Base-by-base conservation (phyloP, 2,888 invertebrate genomes). In the Gisinianus flammeolus region DNA sequence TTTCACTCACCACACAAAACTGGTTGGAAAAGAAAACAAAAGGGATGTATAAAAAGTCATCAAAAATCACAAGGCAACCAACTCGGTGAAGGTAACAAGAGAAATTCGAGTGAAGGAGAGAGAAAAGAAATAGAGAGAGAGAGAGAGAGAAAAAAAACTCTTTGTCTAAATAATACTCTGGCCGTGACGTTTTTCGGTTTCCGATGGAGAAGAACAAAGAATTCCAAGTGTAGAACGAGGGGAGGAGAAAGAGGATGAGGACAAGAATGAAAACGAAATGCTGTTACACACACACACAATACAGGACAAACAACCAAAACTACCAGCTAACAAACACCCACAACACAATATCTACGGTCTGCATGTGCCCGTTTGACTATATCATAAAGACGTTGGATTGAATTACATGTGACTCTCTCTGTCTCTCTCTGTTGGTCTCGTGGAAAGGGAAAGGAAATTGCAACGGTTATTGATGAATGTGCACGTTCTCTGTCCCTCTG, bases 371-470 rank as follows among this genome's bases (percentile, higher is more conserved):
- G 12, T 35, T 8, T 35, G 12, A 35, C 5, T 35, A 35, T 66
- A 75, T 44, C 67, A 75, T 75, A 75, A 75, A 67, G 75, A 67
- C 52, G 28, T 67, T 44, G 69, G 35, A 69, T 52, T 69, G 44
- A 69, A 52, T 69, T 24, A 24, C 52, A 69, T 69, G 69, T 44
- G 70, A 70, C 70, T 70, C 30, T 44, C 22, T 8, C 8, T 24
- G 22, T 24, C n/a, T n/a, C n/a, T n/a, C n/a, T n/a, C n/a, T n/a
- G n/a, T n/a, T n/a, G n/a, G n/a, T n/a, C n/a, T n/a, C n/a, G n/a
- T n/a, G 26, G 5, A 28, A 24, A 8, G 3, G 16, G 54, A 30
- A 70, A 26, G 44, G 24, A 70, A 44, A 44, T 26, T 26, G 70
- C 52, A 54, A 44, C 19, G 16, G 54, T 54, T 70, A 70, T 70